Conservation (phyloP, 2,113 vertebrate species). For the Hypocryptadius cinnamomeus region DNA sequence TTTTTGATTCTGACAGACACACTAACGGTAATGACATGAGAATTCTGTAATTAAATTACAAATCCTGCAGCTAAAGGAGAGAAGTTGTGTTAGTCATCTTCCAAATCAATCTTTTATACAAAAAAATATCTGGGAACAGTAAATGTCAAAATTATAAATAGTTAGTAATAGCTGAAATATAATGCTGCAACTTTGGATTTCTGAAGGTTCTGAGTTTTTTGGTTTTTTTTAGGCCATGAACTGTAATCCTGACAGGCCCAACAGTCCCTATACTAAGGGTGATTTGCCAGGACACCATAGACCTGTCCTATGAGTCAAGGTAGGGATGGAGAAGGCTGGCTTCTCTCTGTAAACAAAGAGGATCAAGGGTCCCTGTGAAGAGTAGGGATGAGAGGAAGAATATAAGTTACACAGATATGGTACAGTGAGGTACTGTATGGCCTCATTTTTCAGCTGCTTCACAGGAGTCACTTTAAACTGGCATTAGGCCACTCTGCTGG, state of each 20-base stretch:
- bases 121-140: background rate
- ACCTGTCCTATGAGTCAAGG: accelerated
- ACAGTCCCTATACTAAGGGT: background rate
- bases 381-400: background rate
- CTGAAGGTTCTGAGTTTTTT: background rate
- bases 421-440: background rate
- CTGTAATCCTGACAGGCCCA: background rate
- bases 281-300: background rate
- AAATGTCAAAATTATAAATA: background rate
- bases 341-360: background rate
- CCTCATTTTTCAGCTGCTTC: background rate
- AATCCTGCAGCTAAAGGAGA: background rate
- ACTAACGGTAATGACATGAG: background rate
- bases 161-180: background rate
- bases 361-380: background rate
- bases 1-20: constrained; percentile 32
- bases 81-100: background rate
- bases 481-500: background rate
- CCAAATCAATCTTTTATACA: background rate
- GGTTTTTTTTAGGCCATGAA: background rate
- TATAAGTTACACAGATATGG: accelerated
- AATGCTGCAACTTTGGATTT: background rate
- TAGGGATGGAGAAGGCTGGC: background rate
- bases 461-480: background rate
- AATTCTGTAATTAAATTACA: background rate